Base-by-base conservation (phyloP, 2,797 vertebrate genomes). In the Pangasius mekongensis region DNA sequence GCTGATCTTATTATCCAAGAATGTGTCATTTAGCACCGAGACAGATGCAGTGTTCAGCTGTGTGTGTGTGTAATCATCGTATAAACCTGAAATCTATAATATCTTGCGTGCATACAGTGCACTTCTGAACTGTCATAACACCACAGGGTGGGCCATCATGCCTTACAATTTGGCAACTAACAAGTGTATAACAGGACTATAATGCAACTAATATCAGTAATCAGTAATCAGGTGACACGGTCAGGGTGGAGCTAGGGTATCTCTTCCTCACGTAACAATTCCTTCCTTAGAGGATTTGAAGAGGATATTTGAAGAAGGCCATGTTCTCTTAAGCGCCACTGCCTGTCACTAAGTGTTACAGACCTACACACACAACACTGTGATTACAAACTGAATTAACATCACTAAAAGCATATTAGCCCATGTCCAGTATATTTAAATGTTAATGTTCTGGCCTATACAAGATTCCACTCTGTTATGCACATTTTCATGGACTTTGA, bases 401-500 rank as follows among this genome's bases (percentile, higher is more conserved):
- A 0, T 33, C 18, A 52, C 47, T 67, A 47, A 16, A 64, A 43
- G n/a, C 80, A 18, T 62, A 47, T 24, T 52, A 18, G 43, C 64
- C 18, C 18, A 3, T 24, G 83, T 33, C 52, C 64, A 84, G 36
- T 13, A 47, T n/a, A 43, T 62, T 82, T 27, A 62, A 43, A 58
- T 83, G 58, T 82, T 62, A 82, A 67, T 54, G 14, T 33, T 84
- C 9, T 69, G 62, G 8, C 7, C 11, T 54, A 5, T 83, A 84
- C n/a, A 33, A 14, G 62, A 49, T 5, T 52, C 62, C 1, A 66
- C 24, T 66, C 80, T 62, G n/a, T 82, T 83, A 43, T 83, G 58
- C 81, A 83, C 39, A 66, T 69, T 84, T 67, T 33, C 67, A 84
- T 33, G 2, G 47, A 24, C n/a, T 52, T 52, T 52, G n/a, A 67